A percentile compares a stretch with the other conserved stretches of the same genome.
Evolutionary conservation across 2,888 invertebrate genomes (phyloP).

Genomic region (Steinernema hermaphroditum): DNA sequence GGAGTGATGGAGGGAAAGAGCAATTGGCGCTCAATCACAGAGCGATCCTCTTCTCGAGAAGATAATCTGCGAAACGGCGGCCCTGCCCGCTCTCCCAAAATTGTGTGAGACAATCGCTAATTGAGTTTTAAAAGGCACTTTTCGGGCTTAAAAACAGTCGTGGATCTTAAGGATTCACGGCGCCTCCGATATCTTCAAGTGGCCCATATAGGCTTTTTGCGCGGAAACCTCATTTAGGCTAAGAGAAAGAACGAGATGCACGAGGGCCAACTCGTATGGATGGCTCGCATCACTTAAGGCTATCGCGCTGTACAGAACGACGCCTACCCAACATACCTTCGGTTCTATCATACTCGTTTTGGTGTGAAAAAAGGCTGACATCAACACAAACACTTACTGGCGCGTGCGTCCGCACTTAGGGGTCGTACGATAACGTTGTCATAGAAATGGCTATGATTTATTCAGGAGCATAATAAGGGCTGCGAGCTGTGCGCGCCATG

Average conservation of each 20-base stretch:
- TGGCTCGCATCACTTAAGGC: conserved; percentile 1
- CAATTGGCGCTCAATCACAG: conserved; percentile 31
- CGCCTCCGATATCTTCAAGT: conserved; percentile 31
- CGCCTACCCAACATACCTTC: neutral
- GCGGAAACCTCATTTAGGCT: conserved; percentile 27
- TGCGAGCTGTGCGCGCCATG: neutral
- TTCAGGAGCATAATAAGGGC: neutral
- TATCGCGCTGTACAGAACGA: no score
- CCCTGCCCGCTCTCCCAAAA: conserved; percentile 18
- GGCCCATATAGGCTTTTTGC: conserved; percentile 29
- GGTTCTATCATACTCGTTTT: neutral
- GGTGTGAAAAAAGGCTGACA: no score
- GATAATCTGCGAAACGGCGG: conserved; percentile 31
- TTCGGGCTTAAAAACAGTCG: conserved; percentile 29
- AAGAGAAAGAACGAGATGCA: conserved; percentile 19
- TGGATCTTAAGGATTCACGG: conserved; percentile 31
- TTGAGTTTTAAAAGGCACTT: conserved; percentile 31
- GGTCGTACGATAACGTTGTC: no score
- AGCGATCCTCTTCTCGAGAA: conserved; percentile 29
- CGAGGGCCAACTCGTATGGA: conserved; percentile 8
- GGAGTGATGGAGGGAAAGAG: conserved; percentile 21
- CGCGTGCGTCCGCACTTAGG: no score
- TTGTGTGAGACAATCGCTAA: conserved; percentile 30
- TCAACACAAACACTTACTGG: no score
- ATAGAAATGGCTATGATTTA: neutral